Evolutionary conservation across 2,888 invertebrate genomes (phyloP), one percentile per base, ranked within the genome.

Genomic region (Erebia palarica): DNA sequence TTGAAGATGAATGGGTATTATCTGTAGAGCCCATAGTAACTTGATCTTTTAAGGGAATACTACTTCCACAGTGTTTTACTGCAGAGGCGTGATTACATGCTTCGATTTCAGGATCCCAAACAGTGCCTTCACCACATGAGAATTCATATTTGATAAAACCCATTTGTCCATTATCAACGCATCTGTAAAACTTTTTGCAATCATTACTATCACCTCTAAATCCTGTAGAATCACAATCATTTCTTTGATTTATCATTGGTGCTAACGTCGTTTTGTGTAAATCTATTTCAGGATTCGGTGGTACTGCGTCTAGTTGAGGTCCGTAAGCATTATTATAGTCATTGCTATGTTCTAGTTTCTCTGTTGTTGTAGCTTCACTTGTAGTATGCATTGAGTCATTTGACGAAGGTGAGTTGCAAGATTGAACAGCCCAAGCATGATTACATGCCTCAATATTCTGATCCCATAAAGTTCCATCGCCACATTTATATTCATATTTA

Each of bases 391-490:
- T 63, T 68, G 58, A 71, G 64, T 55, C 70, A 65, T 64, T 67
- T 27, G 36, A 16, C 61, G 67, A 60, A 58, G 61, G 69, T 53
- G 70, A 57, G 42, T 71, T 74, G 66, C 81, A 81, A 64, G 76
- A 72, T 53, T 80, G 81, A 47, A 93, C 93, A 42, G 94, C 93
- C 88, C 94, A 92, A 27, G 89, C 91, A 80, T 95, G 94, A 80
- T 95, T 95, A 80, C 95, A 95, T n/a, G 92, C 91, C 78, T 92
- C 90, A 68, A 94, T 83, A 68, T 82, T 86, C 71, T 91, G 83
- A 84, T 95, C 95, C 95, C 95, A 95, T 57, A 94, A 93, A 5
- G 95, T 95, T 47, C 94, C 95, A 68, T 92, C 90, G 1, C 94
- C 94, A 81, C 95, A 95, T 21, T 86, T 82, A 82, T 95, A 95